Evolutionary conservation across 2,888 invertebrate genomes (phyloP), one percentile per base, ranked within the genome.

Genomic region (Eristalis tenax): DNA sequence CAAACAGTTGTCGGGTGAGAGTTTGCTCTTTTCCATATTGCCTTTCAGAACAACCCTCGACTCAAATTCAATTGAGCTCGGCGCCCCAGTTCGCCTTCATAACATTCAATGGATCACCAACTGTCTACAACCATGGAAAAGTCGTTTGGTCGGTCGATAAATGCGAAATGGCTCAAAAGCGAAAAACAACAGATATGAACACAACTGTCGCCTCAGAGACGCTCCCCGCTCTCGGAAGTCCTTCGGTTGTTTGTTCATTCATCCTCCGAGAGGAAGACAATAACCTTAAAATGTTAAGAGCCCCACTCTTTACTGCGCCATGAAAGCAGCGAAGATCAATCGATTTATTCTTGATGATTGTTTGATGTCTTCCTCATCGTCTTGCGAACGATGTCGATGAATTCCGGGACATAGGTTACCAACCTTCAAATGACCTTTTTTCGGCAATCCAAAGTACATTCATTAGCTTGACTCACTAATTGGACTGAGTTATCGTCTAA

Each of bases 371-470:
- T 4, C 13, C 38, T 22, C 13, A 1, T 22, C n/a, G n/a, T 65
- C 43, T 11, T 23, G 13, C 23, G 50, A 23, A 56, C 18, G 26
- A 56, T 32, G 32, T 2, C 10, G 13, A 35, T 22, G 15, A 56
- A 11, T 57, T 66, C 8, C 28, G 18, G 40, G 0, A 5, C 38
- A 57, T 38, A 35, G 23, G n/a, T 57, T 5, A 38, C 15, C 56
- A 63, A 73, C 73, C 63, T 73, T 63, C 38, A 38, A 56, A 18
- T 40, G 65, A 38, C 64, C 18, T 65, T 35, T 26, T 4, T 11
- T 11, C 1, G 6, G 22, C n/a, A 43, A 43, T 43, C n/a, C n/a
- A 43, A 15, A n/a, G 4, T 5, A 43, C 43, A 43, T 43, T n/a
- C n/a, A 43, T 18, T 50, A 18, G 18, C 8, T 50, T 18, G 18